Evolutionary conservation across 2,797 vertebrate species (phyloP).

Genomic region (Cuniculus paca): DNA sequence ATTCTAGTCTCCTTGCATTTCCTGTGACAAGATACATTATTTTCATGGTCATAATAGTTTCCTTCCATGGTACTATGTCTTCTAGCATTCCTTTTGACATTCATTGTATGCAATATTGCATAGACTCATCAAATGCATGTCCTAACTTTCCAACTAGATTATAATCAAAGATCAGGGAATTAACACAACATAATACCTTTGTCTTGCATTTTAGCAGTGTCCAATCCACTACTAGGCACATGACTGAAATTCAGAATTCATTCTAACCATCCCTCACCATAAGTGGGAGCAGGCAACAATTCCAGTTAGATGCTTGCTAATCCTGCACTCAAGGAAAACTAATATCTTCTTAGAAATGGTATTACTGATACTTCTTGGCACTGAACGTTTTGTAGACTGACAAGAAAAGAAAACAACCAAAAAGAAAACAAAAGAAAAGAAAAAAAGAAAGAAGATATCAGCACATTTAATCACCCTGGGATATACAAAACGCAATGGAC

Average conservation of each 20-base stretch:
- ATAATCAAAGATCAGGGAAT: not conserved
- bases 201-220: not conserved
- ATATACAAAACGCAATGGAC: not conserved
- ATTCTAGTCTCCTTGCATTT: not conserved
- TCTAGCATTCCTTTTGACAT: not conserved
- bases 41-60: not conserved
- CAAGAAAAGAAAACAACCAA: not conserved
- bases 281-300: not conserved
- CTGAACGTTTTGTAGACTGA: not conserved
- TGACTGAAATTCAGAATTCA: not conserved
- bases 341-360: not conserved
- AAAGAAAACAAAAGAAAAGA: not conserved
- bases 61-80: not conserved
- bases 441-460: not conserved
- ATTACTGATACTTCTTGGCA: not conserved
- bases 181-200: not conserved
- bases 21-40: not conserved
- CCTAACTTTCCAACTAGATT: constrained; percentile 7
- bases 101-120: not conserved
- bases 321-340: not conserved
- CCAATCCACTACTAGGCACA: not conserved
- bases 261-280: not conserved
- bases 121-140: not conserved
- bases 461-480: not conserved
- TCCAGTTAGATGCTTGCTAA: not conserved